Base-by-base conservation (phyloP, 2,797 vertebrate genomes). In the Coluber constrictor region DNA sequence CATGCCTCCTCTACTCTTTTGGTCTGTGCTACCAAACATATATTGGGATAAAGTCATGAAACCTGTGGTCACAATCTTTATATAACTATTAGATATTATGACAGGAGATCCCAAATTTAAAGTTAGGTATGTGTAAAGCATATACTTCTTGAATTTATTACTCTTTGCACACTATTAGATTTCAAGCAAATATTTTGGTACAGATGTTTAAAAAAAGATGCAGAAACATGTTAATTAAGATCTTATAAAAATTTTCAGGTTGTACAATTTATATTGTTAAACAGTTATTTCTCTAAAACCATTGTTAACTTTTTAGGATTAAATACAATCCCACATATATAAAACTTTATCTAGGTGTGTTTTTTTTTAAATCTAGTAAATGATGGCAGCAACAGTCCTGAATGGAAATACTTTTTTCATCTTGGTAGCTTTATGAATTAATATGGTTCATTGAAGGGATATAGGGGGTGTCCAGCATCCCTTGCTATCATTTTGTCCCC, bases 401-500 rank as follows among this genome's bases (percentile, higher is more conserved):
- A 0, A 0, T 8, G 86, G 25, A 86, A n/a, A 93, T 29, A 63
- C 0, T 88, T 79, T 15, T 25, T 92, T 87, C 79, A 55, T 94
- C 59, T 61, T 6, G 43, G 90, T 88, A 32, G 56, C 86, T 95
- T 25, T 89, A 59, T 56, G 2, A 92, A 56, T 98, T 98, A 99
- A 97, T 99, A 99, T 2, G 98, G 98, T 47, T 99, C 99, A 93
- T 98, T 99, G 97, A 99, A 99, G 16, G 99, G 99, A 94, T 99
- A 99, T 94, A 98, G 66, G 88, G 98, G 98, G 96, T 99, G 99
- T 96, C 97, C 98, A 70, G 98, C 98, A 96, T 99, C 99, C 96
- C 99, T 98, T 16, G 98, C 97, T 90, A 99, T 98, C 3, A 92
- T 95, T 93, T 99, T 98, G 87, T 98, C 99, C 60, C 98, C 97